Conservation (phyloP, 1,140 invertebrate genomes). For the Galendromus occidentalis region DNA sequence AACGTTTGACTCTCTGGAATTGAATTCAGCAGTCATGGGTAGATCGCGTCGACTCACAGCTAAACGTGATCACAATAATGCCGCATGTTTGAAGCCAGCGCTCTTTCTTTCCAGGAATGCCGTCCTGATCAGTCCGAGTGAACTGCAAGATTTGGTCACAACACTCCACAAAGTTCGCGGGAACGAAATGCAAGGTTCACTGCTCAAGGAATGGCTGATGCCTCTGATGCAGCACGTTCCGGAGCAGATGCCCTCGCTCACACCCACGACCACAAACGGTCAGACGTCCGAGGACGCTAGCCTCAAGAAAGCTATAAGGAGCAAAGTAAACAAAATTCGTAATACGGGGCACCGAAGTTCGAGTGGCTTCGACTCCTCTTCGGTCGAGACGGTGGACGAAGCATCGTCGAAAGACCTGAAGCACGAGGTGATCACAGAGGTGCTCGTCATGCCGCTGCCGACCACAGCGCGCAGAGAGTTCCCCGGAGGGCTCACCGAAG, state of each 20-base stretch:
- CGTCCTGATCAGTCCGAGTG: constrained; percentile 43
- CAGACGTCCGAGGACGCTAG: neutral
- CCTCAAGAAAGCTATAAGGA: neutral
- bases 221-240: constrained; percentile 6
- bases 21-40: too few species aligned
- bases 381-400: neutral
- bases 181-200: neutral
- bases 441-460: constrained; percentile 44
- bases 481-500: constrained; percentile 46
- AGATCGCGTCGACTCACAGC: too few species aligned
- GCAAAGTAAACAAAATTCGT: neutral
- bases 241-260: neutral
- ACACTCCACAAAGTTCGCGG: neutral
- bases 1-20: too few species aligned
- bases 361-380: neutral
- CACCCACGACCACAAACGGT: neutral
- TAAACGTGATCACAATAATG: too few species aligned
- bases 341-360: neutral
- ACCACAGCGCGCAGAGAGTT: constrained; percentile 35
- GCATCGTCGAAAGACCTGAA: constrained; percentile 12
- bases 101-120: constrained; percentile 24
- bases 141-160: constrained; percentile 39
- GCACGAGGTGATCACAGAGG: constrained; percentile 29
- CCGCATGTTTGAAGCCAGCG: too few species aligned
- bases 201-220: neutral